Conservation (phyloP, 2,797 vertebrate species). For the Nannoperca australis region DNA sequence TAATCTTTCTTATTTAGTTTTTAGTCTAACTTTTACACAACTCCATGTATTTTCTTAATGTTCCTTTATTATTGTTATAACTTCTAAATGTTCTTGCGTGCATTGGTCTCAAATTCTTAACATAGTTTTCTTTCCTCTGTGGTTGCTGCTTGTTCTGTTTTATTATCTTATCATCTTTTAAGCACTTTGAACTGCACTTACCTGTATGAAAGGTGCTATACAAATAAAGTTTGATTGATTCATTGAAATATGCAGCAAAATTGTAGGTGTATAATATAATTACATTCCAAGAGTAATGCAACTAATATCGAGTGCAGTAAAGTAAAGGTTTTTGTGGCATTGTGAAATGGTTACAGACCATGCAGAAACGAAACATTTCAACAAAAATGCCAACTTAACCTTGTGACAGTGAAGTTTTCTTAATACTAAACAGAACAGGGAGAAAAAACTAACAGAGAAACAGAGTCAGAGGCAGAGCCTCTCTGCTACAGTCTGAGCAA, state of each 20-base stretch:
- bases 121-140: too few relatives aligned
- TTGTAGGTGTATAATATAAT: not conserved
- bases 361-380: not conserved
- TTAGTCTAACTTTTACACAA: too few relatives aligned
- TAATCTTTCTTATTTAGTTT: too few relatives aligned
- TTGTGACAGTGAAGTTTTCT: conserved; percentile 24
- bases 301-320: not conserved
- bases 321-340: not conserved
- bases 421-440: conserved; percentile 9
- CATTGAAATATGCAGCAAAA: not conserved
- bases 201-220: too few relatives aligned
- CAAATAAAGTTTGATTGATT: too few relatives aligned
- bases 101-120: too few relatives aligned
- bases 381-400: conserved; percentile 12
- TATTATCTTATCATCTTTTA: too few relatives aligned
- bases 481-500: conserved; percentile 39
- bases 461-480: conserved; percentile 34
- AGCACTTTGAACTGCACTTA: too few relatives aligned
- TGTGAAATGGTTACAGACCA: not conserved
- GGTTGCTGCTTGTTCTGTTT: too few relatives aligned
- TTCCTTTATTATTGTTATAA: too few relatives aligned
- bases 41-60: too few relatives aligned
- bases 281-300: not conserved
- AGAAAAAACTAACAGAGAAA: conserved; percentile 31
- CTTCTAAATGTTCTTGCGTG: too few relatives aligned